phyloP scores from a whole-genome alignment of 2,797 vertebrate genomes.

The Lycodopsis pacificus region DNA sequence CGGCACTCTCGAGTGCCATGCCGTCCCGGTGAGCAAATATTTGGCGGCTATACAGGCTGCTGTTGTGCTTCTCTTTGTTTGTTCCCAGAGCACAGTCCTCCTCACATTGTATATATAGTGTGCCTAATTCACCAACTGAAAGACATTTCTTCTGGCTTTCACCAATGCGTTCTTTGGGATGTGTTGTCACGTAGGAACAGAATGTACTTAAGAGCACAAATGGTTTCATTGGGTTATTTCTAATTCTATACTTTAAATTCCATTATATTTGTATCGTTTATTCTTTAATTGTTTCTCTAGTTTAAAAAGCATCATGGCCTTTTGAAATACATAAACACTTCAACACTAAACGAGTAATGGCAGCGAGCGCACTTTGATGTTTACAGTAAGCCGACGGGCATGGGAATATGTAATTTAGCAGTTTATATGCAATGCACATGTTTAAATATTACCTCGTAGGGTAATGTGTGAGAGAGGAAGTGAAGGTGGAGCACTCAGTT shows the following conservation, averaged over 20 bases:
- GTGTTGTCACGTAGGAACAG: neutral
- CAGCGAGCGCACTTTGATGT: neutral
- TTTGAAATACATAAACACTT: too few species aligned
- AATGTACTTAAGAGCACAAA: neutral
- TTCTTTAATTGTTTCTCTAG: neutral
- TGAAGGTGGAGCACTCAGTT: neutral
- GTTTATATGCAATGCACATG: too few species aligned
- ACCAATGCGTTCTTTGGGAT: neutral
- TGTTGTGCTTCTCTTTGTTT: constrained; percentile 33
- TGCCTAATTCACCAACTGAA: neutral
- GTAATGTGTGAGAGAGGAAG: neutral
- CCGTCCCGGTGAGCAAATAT: constrained; percentile 68
- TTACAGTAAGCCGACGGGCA: neutral
- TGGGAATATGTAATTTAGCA: too few species aligned
- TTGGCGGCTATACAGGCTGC: constrained; percentile 50
- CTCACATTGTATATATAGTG: neutral
- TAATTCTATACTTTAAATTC: neutral
- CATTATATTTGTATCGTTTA: neutral
- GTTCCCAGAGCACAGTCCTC: constrained; percentile 10
- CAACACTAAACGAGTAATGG: too few species aligned
- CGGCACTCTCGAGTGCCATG: constrained; percentile 27
- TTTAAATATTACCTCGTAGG: neutral
- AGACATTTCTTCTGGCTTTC: neutral
- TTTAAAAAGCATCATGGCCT: neutral
- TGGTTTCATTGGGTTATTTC: neutral